Conservation (phyloP, 2,888 invertebrate genomes). For the Rapana venosa region DNA sequence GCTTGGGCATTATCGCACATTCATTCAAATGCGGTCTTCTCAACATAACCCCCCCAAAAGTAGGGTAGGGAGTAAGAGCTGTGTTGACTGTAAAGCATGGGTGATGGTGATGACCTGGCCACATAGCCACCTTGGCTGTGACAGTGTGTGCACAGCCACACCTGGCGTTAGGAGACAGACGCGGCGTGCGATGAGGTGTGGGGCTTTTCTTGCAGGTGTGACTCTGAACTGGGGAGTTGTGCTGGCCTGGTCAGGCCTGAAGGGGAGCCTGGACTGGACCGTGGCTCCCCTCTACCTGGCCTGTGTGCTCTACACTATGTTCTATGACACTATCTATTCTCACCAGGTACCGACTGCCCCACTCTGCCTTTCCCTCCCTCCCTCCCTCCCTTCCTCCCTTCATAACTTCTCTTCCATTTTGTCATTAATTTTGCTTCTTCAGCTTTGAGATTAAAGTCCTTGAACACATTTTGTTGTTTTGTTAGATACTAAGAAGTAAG, state of each 20-base stretch:
- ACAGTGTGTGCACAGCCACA: not conserved
- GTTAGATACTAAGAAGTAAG: no score
- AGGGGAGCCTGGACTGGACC: slow-evolving; percentile 65
- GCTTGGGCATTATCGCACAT: no score
- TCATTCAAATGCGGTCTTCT: no score
- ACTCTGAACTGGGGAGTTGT: slow-evolving; percentile 79
- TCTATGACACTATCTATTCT: slow-evolving; percentile 74
- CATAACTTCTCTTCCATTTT: no score
- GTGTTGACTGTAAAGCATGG: no score
- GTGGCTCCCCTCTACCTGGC: slow-evolving; percentile 73
- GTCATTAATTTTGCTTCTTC: no score
- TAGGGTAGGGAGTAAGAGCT: no score
- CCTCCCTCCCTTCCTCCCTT: not conserved
- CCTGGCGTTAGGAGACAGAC: not conserved
- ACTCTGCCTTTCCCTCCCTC: not conserved
- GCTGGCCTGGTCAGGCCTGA: slow-evolving; percentile 78
- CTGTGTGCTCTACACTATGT: slow-evolving; percentile 69
- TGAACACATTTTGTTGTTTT: no score
- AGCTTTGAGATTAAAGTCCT: no score
- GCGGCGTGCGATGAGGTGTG: not conserved
- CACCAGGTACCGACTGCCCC: slow-evolving; percentile 70
- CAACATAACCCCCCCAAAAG: no score
- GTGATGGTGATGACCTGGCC: no score
- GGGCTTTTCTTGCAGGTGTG: slow-evolving; percentile 67
- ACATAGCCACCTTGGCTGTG: not conserved